These are phyloP conservation scores for Brachionus calyciflorus DNA, from an alignment of 1,140 invertebrate genomes.

Conservation along the genomic window DNA sequence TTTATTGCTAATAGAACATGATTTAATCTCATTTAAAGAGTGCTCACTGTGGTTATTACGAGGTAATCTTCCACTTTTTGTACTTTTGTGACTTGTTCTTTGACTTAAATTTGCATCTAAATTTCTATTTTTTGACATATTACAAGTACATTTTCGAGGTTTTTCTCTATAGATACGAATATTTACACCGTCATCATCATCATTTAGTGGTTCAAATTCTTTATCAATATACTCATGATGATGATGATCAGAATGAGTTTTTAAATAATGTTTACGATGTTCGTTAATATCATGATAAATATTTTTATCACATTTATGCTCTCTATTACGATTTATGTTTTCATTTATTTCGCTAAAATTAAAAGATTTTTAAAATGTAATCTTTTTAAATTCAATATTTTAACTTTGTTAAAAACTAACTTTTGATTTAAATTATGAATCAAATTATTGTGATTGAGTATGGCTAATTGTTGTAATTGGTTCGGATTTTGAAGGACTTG, in stretches of 20 bases:
- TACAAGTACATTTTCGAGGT: background rate
- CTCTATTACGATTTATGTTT: too few species aligned
- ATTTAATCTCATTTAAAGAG: background rate
- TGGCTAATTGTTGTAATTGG: background rate
- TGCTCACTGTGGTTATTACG: background rate
- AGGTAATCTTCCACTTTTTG: background rate
- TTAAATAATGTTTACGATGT: background rate
- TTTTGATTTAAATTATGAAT: background rate
- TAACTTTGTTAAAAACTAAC: too few species aligned
- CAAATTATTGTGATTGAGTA: background rate
- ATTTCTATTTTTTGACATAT: background rate
- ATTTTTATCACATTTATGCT: too few species aligned
- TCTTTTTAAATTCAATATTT: too few species aligned
- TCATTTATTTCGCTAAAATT: too few species aligned
- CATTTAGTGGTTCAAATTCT: background rate
- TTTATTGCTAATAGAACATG: too few species aligned
- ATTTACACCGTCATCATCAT: background rate
- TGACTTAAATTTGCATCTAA: background rate
- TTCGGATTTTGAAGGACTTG: background rate
- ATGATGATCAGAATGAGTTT: too few species aligned
- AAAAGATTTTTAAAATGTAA: too few species aligned
- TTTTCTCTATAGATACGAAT: constrained; percentile 4
- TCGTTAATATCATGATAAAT: too few species aligned
- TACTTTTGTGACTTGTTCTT: background rate
- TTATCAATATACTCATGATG: background rate